Evolutionary conservation across 1,140 invertebrate genomes (phyloP).

Genomic region (Palaemon carinicauda): DNA sequence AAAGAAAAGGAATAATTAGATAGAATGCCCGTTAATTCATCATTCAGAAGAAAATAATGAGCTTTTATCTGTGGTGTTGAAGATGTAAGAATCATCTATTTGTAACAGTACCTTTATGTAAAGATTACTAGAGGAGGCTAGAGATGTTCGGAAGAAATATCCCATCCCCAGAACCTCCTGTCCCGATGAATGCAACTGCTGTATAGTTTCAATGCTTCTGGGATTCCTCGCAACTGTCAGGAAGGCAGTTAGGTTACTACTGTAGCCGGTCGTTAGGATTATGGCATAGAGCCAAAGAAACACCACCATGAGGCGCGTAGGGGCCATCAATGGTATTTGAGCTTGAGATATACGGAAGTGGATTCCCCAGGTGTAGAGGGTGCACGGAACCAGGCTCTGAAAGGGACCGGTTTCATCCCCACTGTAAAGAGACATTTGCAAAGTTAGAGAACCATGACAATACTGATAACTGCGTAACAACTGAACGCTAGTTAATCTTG

Average conservation of each 20-base stretch:
- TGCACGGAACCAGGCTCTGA: neutral
- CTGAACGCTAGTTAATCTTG: no score
- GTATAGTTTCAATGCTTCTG: neutral
- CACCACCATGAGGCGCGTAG: neutral
- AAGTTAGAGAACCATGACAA: no score
- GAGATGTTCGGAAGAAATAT: neutral
- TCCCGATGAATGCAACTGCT: neutral
- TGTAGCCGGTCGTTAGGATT: constrained; percentile 32
- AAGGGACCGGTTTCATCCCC: neutral
- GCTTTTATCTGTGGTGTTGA: no score
- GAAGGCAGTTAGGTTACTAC: constrained; percentile 41
- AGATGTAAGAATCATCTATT: no score
- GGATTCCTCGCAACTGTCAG: constrained; percentile 11
- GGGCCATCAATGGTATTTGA: neutral
- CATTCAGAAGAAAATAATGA: no score
- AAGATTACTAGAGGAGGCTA: constrained; percentile 6
- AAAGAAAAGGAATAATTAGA: no score
- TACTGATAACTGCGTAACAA: no score
- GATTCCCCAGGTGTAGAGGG: neutral
- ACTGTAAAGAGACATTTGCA: neutral
- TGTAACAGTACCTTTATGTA: constrained; percentile 6
- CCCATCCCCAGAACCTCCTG: constrained; percentile 17
- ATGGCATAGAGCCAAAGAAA: constrained; percentile 26
- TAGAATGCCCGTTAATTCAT: no score
- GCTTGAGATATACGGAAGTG: neutral